These are phyloP conservation scores for Automeris io DNA, from an alignment of 2,888 invertebrate genomes.

Conservation along the genomic window DNA sequence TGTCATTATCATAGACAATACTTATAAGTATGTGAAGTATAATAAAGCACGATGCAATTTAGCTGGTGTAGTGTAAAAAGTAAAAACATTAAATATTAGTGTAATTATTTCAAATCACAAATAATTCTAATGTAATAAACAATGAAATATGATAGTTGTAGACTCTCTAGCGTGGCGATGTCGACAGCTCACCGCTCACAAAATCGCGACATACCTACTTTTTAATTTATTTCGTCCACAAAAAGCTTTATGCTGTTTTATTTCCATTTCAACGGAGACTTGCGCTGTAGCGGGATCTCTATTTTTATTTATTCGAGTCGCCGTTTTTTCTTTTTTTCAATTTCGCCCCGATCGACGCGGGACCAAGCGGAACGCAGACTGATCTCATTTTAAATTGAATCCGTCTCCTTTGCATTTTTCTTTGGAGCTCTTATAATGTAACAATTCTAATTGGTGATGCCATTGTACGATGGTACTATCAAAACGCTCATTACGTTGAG, in stretches of 20 bases:
- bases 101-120: slow-evolving; percentile 13
- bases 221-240: slow-evolving; percentile 76
- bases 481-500: slow-evolving; percentile 41
- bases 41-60: too few species aligned
- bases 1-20: too few species aligned
- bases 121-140: slow-evolving; percentile 24
- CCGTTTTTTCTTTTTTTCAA: slow-evolving; percentile 63
- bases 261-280: slow-evolving; percentile 76
- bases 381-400: slow-evolving; percentile 74
- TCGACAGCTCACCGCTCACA: slow-evolving; percentile 43
- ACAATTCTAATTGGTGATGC: slow-evolving; percentile 68
- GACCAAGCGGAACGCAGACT: slow-evolving; percentile 67
- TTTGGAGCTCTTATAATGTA: slow-evolving; percentile 48
- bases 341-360: slow-evolving; percentile 69
- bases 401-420: slow-evolving; percentile 63
- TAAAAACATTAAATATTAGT: slow-evolving; percentile 1
- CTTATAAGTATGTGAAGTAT: too few species aligned
- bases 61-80: not conserved
- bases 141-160: slow-evolving; percentile 40
- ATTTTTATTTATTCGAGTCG: slow-evolving; percentile 72
- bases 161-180: slow-evolving; percentile 23
- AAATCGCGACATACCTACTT: slow-evolving; percentile 72
- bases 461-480: slow-evolving; percentile 50
- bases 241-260: slow-evolving; percentile 71
- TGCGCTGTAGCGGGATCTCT: slow-evolving; percentile 75